Conservation (phyloP, 2,888 invertebrate genomes). For the Diplazon laetatorius region DNA sequence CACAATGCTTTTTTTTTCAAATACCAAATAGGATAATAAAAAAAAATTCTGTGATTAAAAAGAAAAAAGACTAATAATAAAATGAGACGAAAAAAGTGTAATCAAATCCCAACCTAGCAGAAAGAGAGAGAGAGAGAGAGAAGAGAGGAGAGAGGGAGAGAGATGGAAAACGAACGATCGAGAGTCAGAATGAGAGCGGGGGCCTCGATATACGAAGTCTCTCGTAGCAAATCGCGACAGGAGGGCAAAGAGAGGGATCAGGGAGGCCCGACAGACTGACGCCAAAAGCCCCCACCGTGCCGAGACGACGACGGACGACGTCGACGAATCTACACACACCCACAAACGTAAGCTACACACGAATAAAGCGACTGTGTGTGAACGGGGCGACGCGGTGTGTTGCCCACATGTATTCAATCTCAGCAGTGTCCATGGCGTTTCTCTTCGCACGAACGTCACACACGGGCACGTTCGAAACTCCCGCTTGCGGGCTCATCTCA, state of each 20-base stretch:
- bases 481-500: too few species aligned
- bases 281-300: constrained; percentile 75
- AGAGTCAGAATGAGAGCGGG: constrained; percentile 29
- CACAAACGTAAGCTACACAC: too few species aligned
- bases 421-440: constrained; percentile 8
- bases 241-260: constrained; percentile 66
- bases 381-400: constrained; percentile 34
- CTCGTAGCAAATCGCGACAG: constrained; percentile 55
- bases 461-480: neutral
- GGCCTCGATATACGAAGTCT: constrained; percentile 48
- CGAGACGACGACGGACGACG: constrained; percentile 62
- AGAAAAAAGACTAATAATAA: neutral
- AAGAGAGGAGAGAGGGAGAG: too few species aligned
- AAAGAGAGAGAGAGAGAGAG: constrained; percentile 31
- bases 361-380: constrained; percentile 28
- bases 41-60: too few species aligned
- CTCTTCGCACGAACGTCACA: constrained; percentile 1
- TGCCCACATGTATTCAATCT: constrained; percentile 36
- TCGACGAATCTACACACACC: constrained; percentile 64
- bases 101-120: constrained; percentile 17
- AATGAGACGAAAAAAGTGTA: neutral
- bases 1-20: too few species aligned
- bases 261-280: constrained; percentile 79
- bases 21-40: too few species aligned
- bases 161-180: neutral